phyloP scores from a whole-genome alignment of 2,888 invertebrate genomes.

The Thereva nobilitata region DNA sequence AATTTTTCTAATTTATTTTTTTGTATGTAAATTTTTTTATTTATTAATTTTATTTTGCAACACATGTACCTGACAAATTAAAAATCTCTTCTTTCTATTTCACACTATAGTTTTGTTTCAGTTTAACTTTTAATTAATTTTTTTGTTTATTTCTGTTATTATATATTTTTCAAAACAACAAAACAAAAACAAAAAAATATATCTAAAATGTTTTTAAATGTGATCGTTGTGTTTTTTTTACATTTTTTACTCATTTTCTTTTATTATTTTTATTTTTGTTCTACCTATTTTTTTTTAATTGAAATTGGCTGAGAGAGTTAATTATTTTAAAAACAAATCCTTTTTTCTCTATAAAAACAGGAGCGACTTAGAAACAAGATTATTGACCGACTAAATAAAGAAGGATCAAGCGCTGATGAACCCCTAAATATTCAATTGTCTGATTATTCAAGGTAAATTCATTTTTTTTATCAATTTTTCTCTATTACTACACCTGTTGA shows the following conservation, averaged over 20 bases:
- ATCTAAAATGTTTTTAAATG: conserved; percentile 4
- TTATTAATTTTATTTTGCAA: background rate
- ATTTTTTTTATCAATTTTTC: conserved; percentile 12
- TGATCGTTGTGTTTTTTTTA: conserved; percentile 1
- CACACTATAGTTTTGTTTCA: background rate
- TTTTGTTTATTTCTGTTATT: background rate
- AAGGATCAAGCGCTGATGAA: conserved; percentile 87
- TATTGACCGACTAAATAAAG: conserved; percentile 74
- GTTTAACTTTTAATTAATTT: background rate
- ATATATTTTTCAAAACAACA: background rate
- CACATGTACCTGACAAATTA: background rate
- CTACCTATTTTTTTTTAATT: conserved; percentile 36
- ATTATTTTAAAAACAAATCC: conserved; percentile 50
- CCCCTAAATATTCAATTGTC: conserved; percentile 84
- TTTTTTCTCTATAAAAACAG: conserved; percentile 58
- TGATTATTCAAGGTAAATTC: conserved; percentile 80
- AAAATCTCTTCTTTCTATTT: background rate
- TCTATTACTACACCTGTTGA: too few species aligned
- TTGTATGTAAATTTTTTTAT: background rate
- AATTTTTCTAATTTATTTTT: background rate
- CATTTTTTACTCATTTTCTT: background rate
- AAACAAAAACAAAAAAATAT: conserved; percentile 7
- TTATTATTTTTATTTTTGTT: background rate
- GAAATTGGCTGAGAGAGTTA: conserved; percentile 37
- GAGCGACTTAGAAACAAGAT: conserved; percentile 80